Evolutionary conservation across 1,140 invertebrate species (phyloP), one percentile per base, ranked within the genome.

Genomic region (Fopius arisanus): DNA sequence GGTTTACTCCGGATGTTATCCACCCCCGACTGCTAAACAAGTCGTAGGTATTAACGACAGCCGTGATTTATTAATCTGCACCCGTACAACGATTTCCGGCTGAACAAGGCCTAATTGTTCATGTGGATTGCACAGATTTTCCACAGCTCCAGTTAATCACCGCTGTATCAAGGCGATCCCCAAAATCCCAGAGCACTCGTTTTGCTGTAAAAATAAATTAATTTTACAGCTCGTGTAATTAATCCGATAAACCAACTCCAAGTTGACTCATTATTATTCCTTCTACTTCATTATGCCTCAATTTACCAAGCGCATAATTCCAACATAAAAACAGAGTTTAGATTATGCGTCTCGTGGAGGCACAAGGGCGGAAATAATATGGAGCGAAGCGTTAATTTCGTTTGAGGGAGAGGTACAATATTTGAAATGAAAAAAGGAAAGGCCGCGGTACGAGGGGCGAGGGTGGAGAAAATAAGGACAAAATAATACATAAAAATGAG

Each of bases 11-110:
- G 23, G 23, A 59, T 59, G 54, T 48, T 37, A 37, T 37, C 12
- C 4, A 0, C 3, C 19, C 23, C 21, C 10, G 3, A 16, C 6
- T 26, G 7, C n/a, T 48, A 33, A 12, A 72, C 37, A 72, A 75
- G 21, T 69, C 67, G 62, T 62, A 29, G 16, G 63, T 66, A 63
- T 75, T 76, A 73, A 76, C 72, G 73, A 33, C 37, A 48, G n/a
- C 37, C 14, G 62, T 72, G 70, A 72, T 72, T 72, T 67, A 72
- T 72, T 72, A 72, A 72, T 72, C 62, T 51, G 63, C 70, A 72
- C 26, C 40, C 31, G 37, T 67, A 51, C 40, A 59, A 2, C 9
- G 40, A 29, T 2, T 10, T 37, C 16, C 70, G 37, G 10, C 7
- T 23, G 33, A 14, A 67, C 63, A 67, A 72, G 26, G 16, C 63